Conservation (phyloP, 2,113 vertebrate genomes). For the zebrafish (Danio rerio) region GRCz12tu NC_133190.1:34678001-34678500, state of each 20-base stretch:
- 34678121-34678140: conserved; percentile 30
- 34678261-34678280: too few relatives aligned
- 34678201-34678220: conserved; percentile 23
- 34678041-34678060: neutral
- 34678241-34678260: neutral
- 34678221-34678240: conserved; percentile 26
- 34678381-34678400: too few relatives aligned
- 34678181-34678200: conserved; percentile 36
- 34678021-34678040: neutral
- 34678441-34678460: neutral
- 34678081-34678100: conserved; percentile 11
- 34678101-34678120: conserved; percentile 24
- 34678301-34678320: neutral
- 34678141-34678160: conserved; percentile 28
- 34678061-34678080: conserved; percentile 31
- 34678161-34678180: conserved; percentile 50
- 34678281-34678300: neutral
- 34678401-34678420: too few relatives aligned
- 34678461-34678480: neutral
- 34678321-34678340: too few relatives aligned
- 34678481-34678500: too few relatives aligned
- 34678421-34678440: neutral
- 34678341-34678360: too few relatives aligned
- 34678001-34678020: neutral
- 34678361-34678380: too few relatives aligned